phyloP scores from a whole-genome alignment of 1,140 invertebrate genomes.

The Manduca sexta region DNA sequence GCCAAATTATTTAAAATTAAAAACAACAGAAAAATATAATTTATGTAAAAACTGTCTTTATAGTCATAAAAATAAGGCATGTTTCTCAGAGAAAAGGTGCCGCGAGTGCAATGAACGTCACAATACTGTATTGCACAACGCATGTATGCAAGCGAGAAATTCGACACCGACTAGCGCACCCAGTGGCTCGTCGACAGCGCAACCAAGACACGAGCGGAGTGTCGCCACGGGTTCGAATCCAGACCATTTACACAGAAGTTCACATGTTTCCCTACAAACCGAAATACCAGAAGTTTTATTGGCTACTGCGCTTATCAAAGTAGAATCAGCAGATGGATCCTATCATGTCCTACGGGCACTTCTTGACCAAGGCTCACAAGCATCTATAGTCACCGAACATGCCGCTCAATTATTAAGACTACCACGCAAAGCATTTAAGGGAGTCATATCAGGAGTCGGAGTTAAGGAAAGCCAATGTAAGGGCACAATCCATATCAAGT shows the following conservation, averaged over 20 bases:
- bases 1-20: too few relatives aligned
- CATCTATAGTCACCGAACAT: slow-evolving; percentile 15
- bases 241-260: slow-evolving; percentile 6
- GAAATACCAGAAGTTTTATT: slow-evolving; percentile 11
- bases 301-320: slow-evolving; percentile 12
- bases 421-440: slow-evolving; percentile 9
- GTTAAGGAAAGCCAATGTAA: slow-evolving; percentile 18
- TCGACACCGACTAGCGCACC: too few relatives aligned
- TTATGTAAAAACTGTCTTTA: too few relatives aligned
- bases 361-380: slow-evolving; percentile 18
- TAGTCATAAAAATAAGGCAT: too few relatives aligned
- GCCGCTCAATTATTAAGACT: slow-evolving; percentile 16
- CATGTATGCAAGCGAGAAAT: too few relatives aligned
- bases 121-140: too few relatives aligned
- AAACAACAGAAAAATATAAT: too few relatives aligned
- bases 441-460: slow-evolving; percentile 13
- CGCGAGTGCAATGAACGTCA: too few relatives aligned
- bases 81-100: too few relatives aligned
- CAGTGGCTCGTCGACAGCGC: too few relatives aligned
- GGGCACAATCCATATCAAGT: slow-evolving; percentile 11
- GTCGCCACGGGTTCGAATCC: too few relatives aligned
- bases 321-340: not conserved
- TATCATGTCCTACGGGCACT: slow-evolving; percentile 9
- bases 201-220: too few relatives aligned
- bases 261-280: not conserved